Percentiles rank a stretch among this genome's conserved stretches.
These are phyloP conservation scores for Pomatorhinus ruficollis DNA, from an alignment of 2,113 vertebrate genomes.

Conservation along the genomic window DNA sequence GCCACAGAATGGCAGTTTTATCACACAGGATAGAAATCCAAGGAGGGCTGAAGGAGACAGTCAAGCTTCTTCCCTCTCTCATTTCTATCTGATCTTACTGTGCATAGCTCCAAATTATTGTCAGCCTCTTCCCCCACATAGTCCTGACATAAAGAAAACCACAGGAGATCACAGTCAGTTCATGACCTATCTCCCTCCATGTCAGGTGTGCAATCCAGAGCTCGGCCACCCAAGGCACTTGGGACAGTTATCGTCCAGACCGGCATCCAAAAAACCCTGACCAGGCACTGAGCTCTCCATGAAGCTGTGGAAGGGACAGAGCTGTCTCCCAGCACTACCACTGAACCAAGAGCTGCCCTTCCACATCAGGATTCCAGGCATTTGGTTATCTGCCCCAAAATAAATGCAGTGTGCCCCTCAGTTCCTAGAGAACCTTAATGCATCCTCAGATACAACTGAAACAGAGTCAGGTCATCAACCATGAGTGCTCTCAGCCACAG, in stretches of 20 bases:
- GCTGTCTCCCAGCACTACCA: neutral
- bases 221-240: neutral
- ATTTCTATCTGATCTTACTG: neutral
- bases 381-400: neutral
- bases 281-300: neutral
- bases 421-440: neutral
- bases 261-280: neutral
- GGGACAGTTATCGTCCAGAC: neutral
- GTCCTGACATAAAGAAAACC: neutral
- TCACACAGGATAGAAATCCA: neutral
- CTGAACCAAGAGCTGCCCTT: neutral
- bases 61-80: neutral
- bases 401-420: neutral
- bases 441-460: neutral
- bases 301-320: neutral
- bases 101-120: neutral
- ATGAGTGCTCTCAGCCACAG: neutral
- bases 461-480: neutral
- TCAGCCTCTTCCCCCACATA: neutral
- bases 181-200: neutral
- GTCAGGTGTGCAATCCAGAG: neutral
- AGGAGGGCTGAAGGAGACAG: neutral
- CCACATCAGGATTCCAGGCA: neutral
- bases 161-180: neutral
- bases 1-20: neutral